These are phyloP conservation scores for Meiosimyza decipiens DNA, from an alignment of 2,888 invertebrate genomes.

Conservation along the genomic window DNA sequence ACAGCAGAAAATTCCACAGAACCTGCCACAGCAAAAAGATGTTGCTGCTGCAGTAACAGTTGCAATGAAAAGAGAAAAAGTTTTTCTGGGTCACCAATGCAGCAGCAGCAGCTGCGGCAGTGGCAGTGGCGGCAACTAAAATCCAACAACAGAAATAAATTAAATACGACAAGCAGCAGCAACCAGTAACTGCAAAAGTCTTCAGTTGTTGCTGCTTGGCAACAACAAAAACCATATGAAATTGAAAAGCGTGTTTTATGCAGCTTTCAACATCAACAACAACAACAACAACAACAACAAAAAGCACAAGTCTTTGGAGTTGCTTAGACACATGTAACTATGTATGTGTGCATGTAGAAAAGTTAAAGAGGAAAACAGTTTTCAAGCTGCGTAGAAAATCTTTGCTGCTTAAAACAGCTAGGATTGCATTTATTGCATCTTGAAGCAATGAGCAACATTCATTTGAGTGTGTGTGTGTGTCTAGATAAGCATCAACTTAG, in stretches of 20 bases:
- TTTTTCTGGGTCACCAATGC: conserved; percentile 49
- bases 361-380: background rate
- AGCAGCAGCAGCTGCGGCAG: conserved; percentile 38
- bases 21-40: too few species aligned
- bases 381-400: background rate
- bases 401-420: conserved; percentile 1
- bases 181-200: too few species aligned
- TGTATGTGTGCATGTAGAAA: background rate
- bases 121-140: conserved; percentile 8
- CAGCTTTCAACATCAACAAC: too few species aligned
- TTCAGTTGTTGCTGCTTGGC: too few species aligned
- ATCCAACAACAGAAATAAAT: conserved; percentile 12
- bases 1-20: background rate
- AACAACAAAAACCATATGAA: too few species aligned
- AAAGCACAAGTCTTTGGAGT: too few species aligned
- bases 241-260: too few species aligned
- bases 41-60: conserved; percentile 25
- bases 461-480: too few species aligned
- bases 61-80: conserved; percentile 43
- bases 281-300: too few species aligned
- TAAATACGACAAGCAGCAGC: background rate
- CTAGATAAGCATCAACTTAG: too few species aligned
- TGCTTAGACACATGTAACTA: background rate
- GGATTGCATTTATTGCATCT: background rate
- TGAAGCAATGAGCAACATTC: too few species aligned